Percentiles rank a stretch among this genome's conserved stretches.
Conservation (phyloP, 2,888 invertebrate species). For the Aleiodes alternator region DNA sequence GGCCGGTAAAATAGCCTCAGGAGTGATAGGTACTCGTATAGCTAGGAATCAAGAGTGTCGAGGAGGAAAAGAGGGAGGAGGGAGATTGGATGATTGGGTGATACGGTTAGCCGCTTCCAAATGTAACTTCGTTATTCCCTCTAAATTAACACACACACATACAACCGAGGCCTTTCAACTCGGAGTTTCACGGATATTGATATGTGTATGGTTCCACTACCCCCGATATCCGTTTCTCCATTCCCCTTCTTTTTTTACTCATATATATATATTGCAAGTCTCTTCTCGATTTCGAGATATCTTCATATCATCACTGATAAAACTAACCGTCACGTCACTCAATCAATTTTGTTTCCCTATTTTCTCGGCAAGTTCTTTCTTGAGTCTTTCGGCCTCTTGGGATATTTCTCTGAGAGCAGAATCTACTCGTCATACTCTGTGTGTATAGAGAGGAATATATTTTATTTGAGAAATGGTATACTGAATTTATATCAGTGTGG, state of each 20-base stretch:
- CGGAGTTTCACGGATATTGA: background rate
- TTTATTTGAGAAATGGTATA: background rate
- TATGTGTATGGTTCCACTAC: conserved; percentile 4
- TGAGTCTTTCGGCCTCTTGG: background rate
- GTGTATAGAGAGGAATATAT: background rate
- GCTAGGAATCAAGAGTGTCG: conserved; percentile 38
- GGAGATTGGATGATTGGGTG: conserved; percentile 65
- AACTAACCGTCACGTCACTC: conserved; percentile 52
- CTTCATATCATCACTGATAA: conserved; percentile 43
- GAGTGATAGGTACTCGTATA: conserved; percentile 43
- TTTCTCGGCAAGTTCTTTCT: background rate
- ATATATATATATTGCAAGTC: background rate
- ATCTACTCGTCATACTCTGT: too few relatives aligned
- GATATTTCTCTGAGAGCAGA: background rate
- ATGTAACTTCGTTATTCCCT: conserved; percentile 69
- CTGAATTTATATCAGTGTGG: too few relatives aligned
- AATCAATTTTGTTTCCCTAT: conserved; percentile 66
- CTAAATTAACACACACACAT: conserved; percentile 68
- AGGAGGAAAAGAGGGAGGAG: conserved; percentile 48
- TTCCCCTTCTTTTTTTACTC: background rate
- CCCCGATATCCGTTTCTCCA: too few relatives aligned
- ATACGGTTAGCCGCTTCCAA: conserved; percentile 69
- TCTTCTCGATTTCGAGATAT: conserved; percentile 16
- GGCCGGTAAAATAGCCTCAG: conserved; percentile 51
- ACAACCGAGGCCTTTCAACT: conserved; percentile 55